These are phyloP conservation scores for Trichopria drosophilae DNA, from an alignment of 2,888 invertebrate species.

Conservation along the genomic window DNA sequence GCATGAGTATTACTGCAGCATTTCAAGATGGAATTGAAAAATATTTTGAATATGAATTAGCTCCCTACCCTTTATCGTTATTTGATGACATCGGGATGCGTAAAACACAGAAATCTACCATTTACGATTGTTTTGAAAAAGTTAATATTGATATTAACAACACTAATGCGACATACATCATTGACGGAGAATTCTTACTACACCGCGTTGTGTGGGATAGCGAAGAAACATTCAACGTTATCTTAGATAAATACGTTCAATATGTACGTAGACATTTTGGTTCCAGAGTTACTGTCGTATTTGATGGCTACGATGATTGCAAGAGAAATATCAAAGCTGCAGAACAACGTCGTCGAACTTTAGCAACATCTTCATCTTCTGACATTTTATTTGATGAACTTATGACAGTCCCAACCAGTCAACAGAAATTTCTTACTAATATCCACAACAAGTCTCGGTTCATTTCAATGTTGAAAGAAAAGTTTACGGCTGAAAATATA, in stretches of 20 bases:
- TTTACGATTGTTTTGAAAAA: slow-evolving; percentile 28
- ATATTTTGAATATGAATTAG: slow-evolving; percentile 33
- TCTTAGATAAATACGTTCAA: slow-evolving; percentile 40
- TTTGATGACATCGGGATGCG: slow-evolving; percentile 40
- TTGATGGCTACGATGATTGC: slow-evolving; percentile 26
- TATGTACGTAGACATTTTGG: slow-evolving; percentile 33
- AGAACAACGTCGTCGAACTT: background rate
- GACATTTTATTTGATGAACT: background rate
- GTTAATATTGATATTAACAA: slow-evolving; percentile 8
- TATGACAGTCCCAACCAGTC: background rate
- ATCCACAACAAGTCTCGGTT: background rate
- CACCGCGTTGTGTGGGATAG: slow-evolving; percentile 48
- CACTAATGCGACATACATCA: slow-evolving; percentile 22
- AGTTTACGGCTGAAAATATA: background rate
- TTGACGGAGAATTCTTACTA: slow-evolving; percentile 44
- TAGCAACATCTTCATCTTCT: slow-evolving; percentile 41
- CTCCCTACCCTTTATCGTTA: slow-evolving; percentile 35
- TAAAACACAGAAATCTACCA: slow-evolving; percentile 24
- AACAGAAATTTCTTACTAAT: background rate
- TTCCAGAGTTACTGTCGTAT: slow-evolving; percentile 19
- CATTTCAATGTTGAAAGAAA: background rate
- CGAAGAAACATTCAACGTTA: slow-evolving; percentile 38
- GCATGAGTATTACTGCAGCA: slow-evolving; percentile 30
- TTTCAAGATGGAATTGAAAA: slow-evolving; percentile 30
- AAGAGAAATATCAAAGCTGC: background rate